A percentile compares a stretch with the other conserved stretches of the same genome.
Conservation (phyloP, 2,797 vertebrate genomes). For the Sebastes alutus region DNA sequence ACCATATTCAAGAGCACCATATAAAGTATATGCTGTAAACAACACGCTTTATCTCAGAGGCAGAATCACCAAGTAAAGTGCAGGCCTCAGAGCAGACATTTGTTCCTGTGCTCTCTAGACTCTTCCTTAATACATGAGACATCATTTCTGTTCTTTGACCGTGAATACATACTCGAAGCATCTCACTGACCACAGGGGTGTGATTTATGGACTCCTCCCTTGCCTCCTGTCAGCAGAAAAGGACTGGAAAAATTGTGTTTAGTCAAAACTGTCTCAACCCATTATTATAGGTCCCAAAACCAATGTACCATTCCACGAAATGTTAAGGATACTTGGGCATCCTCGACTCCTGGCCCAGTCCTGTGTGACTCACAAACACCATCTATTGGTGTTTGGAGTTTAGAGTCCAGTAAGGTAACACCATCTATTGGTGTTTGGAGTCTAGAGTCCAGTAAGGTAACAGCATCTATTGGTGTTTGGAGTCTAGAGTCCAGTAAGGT, state of each 20-base stretch:
- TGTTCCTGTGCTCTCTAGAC: background rate
- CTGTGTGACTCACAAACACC: constrained; percentile 4
- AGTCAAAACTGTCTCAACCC: constrained; percentile 20
- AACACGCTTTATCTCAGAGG: background rate
- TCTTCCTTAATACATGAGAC: constrained; percentile 13
- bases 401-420: background rate
- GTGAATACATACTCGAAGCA: constrained; percentile 38
- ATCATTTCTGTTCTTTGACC: constrained; percentile 17
- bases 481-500: no score
- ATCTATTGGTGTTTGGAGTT: background rate
- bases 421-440: no score
- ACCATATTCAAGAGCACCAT: background rate
- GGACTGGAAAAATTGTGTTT: constrained; percentile 41
- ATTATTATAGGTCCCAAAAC: constrained; percentile 43
- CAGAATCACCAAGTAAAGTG: background rate
- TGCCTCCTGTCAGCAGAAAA: constrained; percentile 35
- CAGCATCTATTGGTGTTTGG: no score
- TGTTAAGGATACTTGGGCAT: background rate
- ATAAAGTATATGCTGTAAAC: background rate
- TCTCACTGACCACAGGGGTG: constrained; percentile 52
- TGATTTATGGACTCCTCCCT: constrained; percentile 55
- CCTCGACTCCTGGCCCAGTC: background rate
- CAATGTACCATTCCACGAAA: constrained; percentile 3
- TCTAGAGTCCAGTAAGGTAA: no score
- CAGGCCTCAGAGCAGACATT: background rate